phyloP scores from a whole-genome alignment of 2,113 vertebrate species.

The Tor tambroides region DNA sequence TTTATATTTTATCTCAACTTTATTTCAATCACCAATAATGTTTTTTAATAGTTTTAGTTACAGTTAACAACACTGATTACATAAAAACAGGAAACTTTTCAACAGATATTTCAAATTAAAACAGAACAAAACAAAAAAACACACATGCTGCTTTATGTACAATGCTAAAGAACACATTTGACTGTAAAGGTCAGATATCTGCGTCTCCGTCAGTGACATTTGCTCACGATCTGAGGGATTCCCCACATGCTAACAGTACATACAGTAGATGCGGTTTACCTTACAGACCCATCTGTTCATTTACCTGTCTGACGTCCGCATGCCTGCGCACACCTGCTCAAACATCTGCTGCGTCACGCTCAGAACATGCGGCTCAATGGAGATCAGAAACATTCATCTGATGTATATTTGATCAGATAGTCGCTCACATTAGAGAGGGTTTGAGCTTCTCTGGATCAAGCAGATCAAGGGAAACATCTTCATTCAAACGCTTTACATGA shows the following conservation, averaged over 20 bases:
- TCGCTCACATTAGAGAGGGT: conserved; percentile 64
- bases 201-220: no score
- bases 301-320: conserved; percentile 17
- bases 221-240: no score
- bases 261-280: no score
- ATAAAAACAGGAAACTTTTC: background rate
- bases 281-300: background rate
- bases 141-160: no score
- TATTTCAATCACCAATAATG: no score
- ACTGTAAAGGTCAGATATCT: background rate
- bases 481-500: background rate
- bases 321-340: background rate
- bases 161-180: no score
- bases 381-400: background rate
- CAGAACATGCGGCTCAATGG: background rate
- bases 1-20: no score
- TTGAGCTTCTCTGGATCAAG: conserved; percentile 70
- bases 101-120: no score
- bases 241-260: no score
- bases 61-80: no score
- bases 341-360: background rate
- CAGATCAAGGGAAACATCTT: conserved; percentile 50
- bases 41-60: no score
- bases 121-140: no score
- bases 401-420: conserved; percentile 54